Conservation (phyloP, 2,888 invertebrate species). For the Lasius fuliginosus region DNA sequence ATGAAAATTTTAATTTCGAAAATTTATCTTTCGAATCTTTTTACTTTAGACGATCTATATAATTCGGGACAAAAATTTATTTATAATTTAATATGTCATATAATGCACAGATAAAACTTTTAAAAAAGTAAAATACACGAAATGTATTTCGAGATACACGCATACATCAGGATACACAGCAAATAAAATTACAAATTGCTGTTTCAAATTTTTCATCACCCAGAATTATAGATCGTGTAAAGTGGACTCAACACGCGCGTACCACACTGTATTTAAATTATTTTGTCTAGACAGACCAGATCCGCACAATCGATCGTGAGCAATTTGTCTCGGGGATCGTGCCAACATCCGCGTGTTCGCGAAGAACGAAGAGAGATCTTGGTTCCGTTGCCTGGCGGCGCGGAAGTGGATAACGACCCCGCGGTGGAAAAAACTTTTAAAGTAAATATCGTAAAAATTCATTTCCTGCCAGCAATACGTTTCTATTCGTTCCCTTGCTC, state of each 20-base stretch:
- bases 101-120: background rate
- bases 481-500: constrained; percentile 69
- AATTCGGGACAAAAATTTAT: too few species aligned
- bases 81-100: too few species aligned
- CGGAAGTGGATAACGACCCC: constrained; percentile 75
- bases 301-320: constrained; percentile 68
- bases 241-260: background rate
- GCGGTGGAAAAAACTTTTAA: constrained; percentile 75
- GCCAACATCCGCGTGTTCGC: constrained; percentile 61
- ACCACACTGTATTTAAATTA: constrained; percentile 50
- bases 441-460: constrained; percentile 81
- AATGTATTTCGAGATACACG: background rate
- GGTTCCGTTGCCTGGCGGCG: constrained; percentile 64
- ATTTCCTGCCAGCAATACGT: constrained; percentile 77
- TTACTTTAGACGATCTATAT: too few species aligned
- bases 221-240: background rate
- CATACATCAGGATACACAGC: background rate
- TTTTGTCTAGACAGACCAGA: constrained; percentile 63
- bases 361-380: constrained; percentile 54
- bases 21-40: too few species aligned
- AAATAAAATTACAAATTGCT: background rate
- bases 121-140: background rate
- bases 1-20: too few species aligned
- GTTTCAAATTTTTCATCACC: too few species aligned
- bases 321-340: constrained; percentile 69